Base-by-base conservation (phyloP, 2,888 invertebrate species). In the Cephalotes varians region DNA sequence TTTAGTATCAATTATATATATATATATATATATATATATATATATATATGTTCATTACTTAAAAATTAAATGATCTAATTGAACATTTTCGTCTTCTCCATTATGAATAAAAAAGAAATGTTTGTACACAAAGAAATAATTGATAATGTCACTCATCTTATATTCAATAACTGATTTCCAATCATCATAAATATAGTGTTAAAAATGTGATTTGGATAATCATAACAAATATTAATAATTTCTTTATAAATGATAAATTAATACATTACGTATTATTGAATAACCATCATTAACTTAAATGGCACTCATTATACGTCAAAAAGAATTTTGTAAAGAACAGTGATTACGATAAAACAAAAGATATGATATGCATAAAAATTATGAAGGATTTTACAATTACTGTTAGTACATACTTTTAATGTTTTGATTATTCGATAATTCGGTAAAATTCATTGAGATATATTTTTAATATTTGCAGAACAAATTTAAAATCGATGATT, bases 301-400 rank as follows among this genome's bases (percentile, higher is more conserved):
- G 93, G 93, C 93, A 93, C 93, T 90, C 87, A 89, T 88, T 90
- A 92, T 88, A 90, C 86, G 87, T 90, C 88, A 87, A 83, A 84
- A 87, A 90, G 82, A 87, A 89, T 88, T 91, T 88, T 83, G 85
- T 79, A 80, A 72, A 85, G 83, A 77, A 84, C 71, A 1, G 5
- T 44, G 2, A 90, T 83, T 72, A 37, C 34, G 73, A n/a, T 64
- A 85, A 82, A 74, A 85, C 81, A 79, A 83, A 77, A 83, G 73
- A 89, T 81, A 86, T 71, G 72, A 83, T 67, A 76, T 62, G 28
- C 21, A 31, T 49, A 7, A 31, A 44, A 21, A 74, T 77, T 31
- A 69, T 85, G 82, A 87, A 88, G 86, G 87, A 73, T 81, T 85
- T 90, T 88, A 92, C 90, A 56, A 56, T 72, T 10, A 5, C 37